phyloP scores from a whole-genome alignment of 2,797 vertebrate genomes.

The Gorsachius magnificus region DNA sequence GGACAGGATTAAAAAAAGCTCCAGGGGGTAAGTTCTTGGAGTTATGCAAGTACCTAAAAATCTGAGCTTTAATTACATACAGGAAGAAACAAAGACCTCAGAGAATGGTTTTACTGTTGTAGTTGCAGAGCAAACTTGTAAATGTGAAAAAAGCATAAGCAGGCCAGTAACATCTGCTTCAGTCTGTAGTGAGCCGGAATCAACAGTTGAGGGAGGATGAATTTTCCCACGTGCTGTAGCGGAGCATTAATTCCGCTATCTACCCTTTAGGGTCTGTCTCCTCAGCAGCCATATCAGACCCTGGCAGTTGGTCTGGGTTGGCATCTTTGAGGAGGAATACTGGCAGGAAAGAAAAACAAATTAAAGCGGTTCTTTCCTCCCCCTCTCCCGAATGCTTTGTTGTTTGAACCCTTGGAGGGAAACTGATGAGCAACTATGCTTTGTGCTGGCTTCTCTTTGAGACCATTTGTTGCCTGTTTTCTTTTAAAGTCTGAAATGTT shows the following conservation, averaged over 20 bases:
- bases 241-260: not conserved
- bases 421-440: not conserved
- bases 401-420: not conserved
- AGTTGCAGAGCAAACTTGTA: constrained; percentile 1
- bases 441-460: constrained; percentile 38
- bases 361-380: not conserved
- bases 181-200: not conserved
- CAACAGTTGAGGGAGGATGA: not conserved
- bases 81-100: not conserved
- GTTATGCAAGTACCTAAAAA: not conserved
- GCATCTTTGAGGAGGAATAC: not conserved
- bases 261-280: not conserved
- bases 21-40: not conserved
- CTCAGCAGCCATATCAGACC: not conserved
- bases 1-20: not conserved
- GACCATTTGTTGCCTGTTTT: constrained; percentile 14
- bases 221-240: not conserved
- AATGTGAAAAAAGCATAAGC: not conserved
- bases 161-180: not conserved
- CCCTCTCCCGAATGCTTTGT: not conserved
- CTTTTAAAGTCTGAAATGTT: constrained; percentile 36
- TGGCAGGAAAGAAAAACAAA: constrained; percentile 9
- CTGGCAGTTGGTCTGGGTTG: not conserved
- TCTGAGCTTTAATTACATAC: not conserved
- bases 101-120: not conserved